phyloP scores from a whole-genome alignment of 1,140 invertebrate genomes.

The Heliconius melpomene region DNA sequence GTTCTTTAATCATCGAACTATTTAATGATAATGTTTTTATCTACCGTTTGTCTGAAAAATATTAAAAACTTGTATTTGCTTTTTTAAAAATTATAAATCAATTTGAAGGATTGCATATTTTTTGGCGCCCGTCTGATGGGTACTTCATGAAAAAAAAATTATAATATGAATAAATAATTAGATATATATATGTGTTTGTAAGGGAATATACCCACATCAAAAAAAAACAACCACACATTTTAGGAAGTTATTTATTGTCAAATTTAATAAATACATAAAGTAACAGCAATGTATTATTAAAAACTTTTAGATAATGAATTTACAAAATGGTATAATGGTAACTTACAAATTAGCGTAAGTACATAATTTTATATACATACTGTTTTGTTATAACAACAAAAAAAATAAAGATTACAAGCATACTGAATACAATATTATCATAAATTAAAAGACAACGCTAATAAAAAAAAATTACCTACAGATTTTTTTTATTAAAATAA shows the following conservation, averaged over 20 bases:
- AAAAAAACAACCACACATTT: conserved; percentile 17
- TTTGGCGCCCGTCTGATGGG: no score
- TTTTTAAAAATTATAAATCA: no score
- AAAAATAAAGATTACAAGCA: neutral
- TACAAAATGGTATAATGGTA: conserved; percentile 56
- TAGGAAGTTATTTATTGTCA: conserved; percentile 73
- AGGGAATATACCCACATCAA: neutral
- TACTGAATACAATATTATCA: neutral
- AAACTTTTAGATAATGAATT: conserved; percentile 38
- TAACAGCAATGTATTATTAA: conserved; percentile 67
- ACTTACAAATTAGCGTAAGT: conserved; percentile 20
- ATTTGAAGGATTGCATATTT: no score
- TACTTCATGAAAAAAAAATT: no score
- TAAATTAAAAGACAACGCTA: neutral
- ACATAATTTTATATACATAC: conserved; percentile 29
- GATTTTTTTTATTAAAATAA: neutral
- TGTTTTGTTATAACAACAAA: neutral
- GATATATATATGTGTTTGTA: neutral
- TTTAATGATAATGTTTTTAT: no score
- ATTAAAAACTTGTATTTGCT: no score
- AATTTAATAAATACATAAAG: conserved; percentile 69
- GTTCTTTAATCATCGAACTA: no score
- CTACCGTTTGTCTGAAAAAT: no score
- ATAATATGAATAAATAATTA: neutral
- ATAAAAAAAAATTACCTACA: neutral